Percentiles rank a stretch among this genome's conserved stretches.
Evolutionary conservation across 2,888 invertebrate genomes (phyloP).

Genomic region (Linnaemya vulpina): DNA sequence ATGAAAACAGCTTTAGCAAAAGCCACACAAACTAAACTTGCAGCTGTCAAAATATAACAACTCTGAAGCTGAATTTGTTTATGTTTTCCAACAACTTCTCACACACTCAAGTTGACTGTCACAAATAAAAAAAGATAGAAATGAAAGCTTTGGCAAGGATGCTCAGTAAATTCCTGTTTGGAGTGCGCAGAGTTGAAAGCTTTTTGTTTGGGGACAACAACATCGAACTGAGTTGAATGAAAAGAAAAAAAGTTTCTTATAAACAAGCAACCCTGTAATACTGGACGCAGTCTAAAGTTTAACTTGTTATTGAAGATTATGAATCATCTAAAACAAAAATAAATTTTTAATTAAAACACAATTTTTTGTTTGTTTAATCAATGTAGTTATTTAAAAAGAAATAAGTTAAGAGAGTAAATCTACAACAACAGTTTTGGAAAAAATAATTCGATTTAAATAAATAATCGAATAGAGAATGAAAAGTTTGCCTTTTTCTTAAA

Average conservation of each 20-base stretch:
- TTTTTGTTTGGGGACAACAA: conserved; percentile 29
- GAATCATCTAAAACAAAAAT: conserved; percentile 48
- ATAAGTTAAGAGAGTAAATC: not conserved
- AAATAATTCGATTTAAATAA: not conserved
- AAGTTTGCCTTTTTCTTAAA: not conserved
- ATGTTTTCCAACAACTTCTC: conserved; percentile 23
- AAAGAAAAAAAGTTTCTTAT: conserved; percentile 58
- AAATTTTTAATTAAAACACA: not conserved
- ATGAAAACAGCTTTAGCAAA: not conserved
- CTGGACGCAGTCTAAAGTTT: conserved; percentile 66
- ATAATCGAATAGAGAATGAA: not conserved
- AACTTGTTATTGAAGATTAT: conserved; percentile 52
- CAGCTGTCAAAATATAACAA: conserved; percentile 50
- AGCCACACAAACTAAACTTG: not conserved
- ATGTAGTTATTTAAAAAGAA: not conserved
- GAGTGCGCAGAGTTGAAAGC: conserved; percentile 58
- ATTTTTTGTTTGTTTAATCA: conserved; percentile 1
- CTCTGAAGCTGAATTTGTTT: conserved; percentile 51
- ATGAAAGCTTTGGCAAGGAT: conserved; percentile 41
- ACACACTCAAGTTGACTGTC: not conserved
- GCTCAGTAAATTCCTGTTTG: not conserved
- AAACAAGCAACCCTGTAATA: conserved; percentile 67
- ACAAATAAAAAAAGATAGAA: conserved; percentile 6
- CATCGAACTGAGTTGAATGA: conserved; percentile 41
- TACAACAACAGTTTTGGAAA: not conserved